Evolutionary conservation across 2,797 vertebrate species (phyloP).

Genomic region (Xiphorhynchus erythropygius): DNA sequence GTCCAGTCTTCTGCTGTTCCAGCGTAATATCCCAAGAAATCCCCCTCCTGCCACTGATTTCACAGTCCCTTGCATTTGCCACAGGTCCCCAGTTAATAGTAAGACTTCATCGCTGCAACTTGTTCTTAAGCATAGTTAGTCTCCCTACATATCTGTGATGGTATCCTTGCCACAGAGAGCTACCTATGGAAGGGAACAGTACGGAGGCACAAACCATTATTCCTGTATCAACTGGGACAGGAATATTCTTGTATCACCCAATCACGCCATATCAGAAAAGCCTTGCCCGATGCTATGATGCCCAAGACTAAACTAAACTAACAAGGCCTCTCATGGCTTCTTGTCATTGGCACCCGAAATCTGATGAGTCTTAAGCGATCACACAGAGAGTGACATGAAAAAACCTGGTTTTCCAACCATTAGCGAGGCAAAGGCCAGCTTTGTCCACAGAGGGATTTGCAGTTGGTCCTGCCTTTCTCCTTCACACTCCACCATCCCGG

Average conservation of each 20-base stretch:
- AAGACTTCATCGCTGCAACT: rapidly evolving
- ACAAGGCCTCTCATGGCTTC: background rate
- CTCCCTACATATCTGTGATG: rapidly evolving
- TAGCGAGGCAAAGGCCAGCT: background rate
- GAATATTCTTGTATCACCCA: background rate
- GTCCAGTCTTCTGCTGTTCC: background rate
- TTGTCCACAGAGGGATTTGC: background rate
- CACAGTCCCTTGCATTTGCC: background rate
- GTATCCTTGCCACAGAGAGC: background rate
- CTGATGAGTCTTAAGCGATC: background rate
- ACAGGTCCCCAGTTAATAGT: background rate
- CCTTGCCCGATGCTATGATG: background rate
- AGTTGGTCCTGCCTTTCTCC: background rate
- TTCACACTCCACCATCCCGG: rapidly evolving
- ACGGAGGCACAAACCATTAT: background rate
- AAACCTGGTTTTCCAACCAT: background rate
- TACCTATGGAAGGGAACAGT: rapidly evolving
- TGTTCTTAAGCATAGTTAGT: background rate
- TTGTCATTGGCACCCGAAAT: background rate
- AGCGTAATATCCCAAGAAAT: rapidly evolving
- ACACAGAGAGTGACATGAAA: background rate
- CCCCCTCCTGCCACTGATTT: background rate
- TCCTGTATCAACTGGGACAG: background rate
- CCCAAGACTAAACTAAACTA: background rate
- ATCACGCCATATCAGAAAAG: background rate